Conservation (phyloP, 2,888 invertebrate species). For the Chrysomela aeneicollis region DNA sequence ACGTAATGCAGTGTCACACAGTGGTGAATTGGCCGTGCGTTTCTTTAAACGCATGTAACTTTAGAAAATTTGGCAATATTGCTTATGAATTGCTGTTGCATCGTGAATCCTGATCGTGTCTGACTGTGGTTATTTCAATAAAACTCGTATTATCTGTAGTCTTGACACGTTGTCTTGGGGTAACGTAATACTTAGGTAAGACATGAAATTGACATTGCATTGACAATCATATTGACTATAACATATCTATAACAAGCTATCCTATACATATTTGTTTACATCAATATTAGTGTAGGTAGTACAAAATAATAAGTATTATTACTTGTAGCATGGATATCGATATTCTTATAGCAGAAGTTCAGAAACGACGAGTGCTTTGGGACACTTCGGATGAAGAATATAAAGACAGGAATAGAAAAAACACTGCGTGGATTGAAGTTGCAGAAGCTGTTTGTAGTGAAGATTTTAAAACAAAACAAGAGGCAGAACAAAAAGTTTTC, state of each 20-base stretch:
- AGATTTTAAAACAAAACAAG: conserved; percentile 14
- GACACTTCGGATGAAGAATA: conserved; percentile 16
- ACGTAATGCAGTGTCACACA: conserved; percentile 18
- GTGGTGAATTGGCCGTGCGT: conserved; percentile 18
- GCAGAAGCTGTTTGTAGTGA: conserved; percentile 18
- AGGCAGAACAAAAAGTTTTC: conserved; percentile 19
- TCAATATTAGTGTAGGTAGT: conserved; percentile 18
- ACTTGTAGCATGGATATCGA: conserved; percentile 18
- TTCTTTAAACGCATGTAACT: conserved; percentile 15
- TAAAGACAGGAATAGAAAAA: conserved; percentile 20
- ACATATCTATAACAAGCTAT: conserved; percentile 15
- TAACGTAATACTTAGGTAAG: too few relatives aligned
- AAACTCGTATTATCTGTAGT: too few relatives aligned
- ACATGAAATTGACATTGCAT: too few relatives aligned
- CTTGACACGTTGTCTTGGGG: too few relatives aligned
- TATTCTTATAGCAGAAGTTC: conserved; percentile 7
- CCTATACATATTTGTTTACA: conserved; percentile 13
- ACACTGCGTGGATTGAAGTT: conserved; percentile 15
- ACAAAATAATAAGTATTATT: conserved; percentile 15
- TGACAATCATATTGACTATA: too few relatives aligned
- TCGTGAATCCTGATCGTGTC: conserved; percentile 10
- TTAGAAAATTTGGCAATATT: conserved; percentile 17
- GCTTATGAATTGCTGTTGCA: conserved; percentile 14
- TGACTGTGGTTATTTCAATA: conserved; percentile 14
- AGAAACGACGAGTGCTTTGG: conserved; percentile 14